A percentile compares a stretch with the other conserved stretches of the same genome.
phyloP scores from a whole-genome alignment of 1,140 invertebrate species.

The Papilio aristodemus region DNA sequence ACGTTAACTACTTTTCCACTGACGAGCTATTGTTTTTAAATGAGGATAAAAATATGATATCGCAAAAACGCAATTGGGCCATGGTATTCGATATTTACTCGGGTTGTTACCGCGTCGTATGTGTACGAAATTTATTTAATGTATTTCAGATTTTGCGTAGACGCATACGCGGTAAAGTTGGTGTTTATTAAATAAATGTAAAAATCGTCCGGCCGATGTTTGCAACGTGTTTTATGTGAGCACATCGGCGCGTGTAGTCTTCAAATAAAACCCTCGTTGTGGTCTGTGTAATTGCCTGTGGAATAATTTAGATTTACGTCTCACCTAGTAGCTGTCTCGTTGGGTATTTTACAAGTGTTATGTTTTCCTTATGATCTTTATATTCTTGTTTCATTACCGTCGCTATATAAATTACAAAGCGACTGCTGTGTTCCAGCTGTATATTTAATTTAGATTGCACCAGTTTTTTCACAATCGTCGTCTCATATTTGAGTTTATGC shows the following conservation, averaged over 20 bases:
- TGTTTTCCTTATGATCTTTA: constrained; percentile 15
- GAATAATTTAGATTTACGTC: constrained; percentile 1
- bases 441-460: neutral
- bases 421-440: neutral
- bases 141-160: neutral
- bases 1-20: neutral
- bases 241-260: neutral
- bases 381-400: constrained; percentile 9
- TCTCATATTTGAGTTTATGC: neutral
- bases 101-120: too few relatives aligned
- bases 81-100: too few relatives aligned
- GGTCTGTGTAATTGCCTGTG: neutral
- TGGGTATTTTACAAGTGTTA: constrained; percentile 20
- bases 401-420: constrained; percentile 12
- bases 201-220: neutral
- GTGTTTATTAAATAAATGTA: constrained; percentile 1
- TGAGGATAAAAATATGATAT: neutral
- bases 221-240: constrained; percentile 3
- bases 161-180: neutral
- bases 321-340: constrained; percentile 1
- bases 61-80: neutral
- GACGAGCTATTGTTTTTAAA: neutral
- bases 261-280: constrained; percentile 15
- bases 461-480: neutral
- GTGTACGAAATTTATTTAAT: too few relatives aligned